Conservation (phyloP, 2,888 invertebrate species). For the Dione juno region DNA sequence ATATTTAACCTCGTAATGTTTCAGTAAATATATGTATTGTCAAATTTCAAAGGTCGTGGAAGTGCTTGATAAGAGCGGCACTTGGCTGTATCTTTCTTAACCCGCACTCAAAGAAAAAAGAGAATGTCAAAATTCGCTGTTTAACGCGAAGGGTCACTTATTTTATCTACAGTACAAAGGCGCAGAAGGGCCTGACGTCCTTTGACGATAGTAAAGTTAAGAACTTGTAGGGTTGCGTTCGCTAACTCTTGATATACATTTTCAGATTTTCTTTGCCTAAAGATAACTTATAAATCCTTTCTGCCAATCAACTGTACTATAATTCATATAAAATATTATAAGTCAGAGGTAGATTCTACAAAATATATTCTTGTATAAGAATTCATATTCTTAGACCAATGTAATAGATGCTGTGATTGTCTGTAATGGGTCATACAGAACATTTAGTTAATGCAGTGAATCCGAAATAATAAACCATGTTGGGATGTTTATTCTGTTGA, state of each 20-base stretch:
- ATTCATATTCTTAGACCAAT: too few relatives aligned
- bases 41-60: slow-evolving; percentile 8
- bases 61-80: slow-evolving; percentile 8
- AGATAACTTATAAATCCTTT: neutral
- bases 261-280: neutral
- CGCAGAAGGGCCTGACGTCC: slow-evolving; percentile 22
- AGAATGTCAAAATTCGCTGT: slow-evolving; percentile 33
- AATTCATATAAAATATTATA: neutral
- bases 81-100: slow-evolving; percentile 24
- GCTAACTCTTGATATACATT: neutral
- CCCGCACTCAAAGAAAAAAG: slow-evolving; percentile 30
- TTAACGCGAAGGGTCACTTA: slow-evolving; percentile 35
- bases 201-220: slow-evolving; percentile 23
- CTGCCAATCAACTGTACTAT: neutral
- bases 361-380: too few relatives aligned
- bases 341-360: too few relatives aligned
- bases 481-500: too few relatives aligned
- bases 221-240: slow-evolving; percentile 16
- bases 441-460: too few relatives aligned
- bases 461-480: too few relatives aligned
- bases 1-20: too few relatives aligned
- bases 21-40: neutral
- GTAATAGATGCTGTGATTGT: too few relatives aligned
- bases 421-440: too few relatives aligned
- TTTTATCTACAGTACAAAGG: slow-evolving; percentile 30